phyloP scores from a whole-genome alignment of 2,888 invertebrate species.

The Oasisia sp. region DNA sequence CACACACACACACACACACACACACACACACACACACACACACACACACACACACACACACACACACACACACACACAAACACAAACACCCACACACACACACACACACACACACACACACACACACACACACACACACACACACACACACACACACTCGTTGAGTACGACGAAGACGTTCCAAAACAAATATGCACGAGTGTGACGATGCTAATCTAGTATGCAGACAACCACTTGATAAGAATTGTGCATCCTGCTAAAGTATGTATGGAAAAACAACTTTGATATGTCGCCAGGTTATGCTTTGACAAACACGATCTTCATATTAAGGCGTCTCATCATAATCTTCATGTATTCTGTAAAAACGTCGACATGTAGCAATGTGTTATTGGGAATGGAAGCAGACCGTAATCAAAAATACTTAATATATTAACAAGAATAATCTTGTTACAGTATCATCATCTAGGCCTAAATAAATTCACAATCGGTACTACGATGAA shows the following conservation, averaged over 20 bases:
- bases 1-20: too few relatives aligned
- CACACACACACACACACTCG: not conserved
- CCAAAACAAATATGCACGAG: not conserved
- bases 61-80: too few relatives aligned
- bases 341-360: not conserved
- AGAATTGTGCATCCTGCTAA: not conserved
- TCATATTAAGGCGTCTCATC: not conserved
- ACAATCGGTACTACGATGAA: not conserved
- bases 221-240: not conserved
- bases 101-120: not conserved
- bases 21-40: too few relatives aligned
- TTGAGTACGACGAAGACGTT: not conserved
- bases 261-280: not conserved
- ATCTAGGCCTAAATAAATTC: not conserved
- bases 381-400: not conserved
- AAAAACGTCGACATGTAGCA: not conserved
- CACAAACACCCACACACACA: too few relatives aligned
- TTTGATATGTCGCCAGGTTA: not conserved
- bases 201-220: not conserved
- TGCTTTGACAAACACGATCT: not conserved
- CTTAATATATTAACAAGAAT: not conserved
- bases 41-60: too few relatives aligned
- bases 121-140: not conserved
- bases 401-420: not conserved
- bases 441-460: not conserved